Percentiles rank a stretch among this genome's conserved stretches.
These are phyloP conservation scores for Protonibea diacanthus DNA, from an alignment of 2,797 vertebrate species.

Conservation along the genomic window DNA sequence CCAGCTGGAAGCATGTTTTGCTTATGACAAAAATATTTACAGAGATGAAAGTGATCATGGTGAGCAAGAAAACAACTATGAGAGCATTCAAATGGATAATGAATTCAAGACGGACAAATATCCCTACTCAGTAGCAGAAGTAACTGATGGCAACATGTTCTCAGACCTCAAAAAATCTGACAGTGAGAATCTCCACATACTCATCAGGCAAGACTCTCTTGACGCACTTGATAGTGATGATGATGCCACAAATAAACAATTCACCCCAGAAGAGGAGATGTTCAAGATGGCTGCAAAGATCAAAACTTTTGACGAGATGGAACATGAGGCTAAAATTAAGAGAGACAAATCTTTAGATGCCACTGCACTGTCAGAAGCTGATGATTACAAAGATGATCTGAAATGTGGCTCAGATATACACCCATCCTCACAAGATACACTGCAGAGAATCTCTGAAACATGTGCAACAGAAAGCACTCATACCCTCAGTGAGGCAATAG, in stretches of 20 bases:
- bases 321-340: slow-evolving; percentile 92
- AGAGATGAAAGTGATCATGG: slow-evolving; percentile 82
- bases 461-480: slow-evolving; percentile 27
- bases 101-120: slow-evolving; percentile 80
- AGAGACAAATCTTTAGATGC: slow-evolving; percentile 63
- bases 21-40: slow-evolving; percentile 57
- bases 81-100: slow-evolving; percentile 86
- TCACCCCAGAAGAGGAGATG: slow-evolving; percentile 97
- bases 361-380: slow-evolving; percentile 43
- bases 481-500: slow-evolving; percentile 29
- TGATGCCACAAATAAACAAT: slow-evolving; percentile 80
- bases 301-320: slow-evolving; percentile 96
- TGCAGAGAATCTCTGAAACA: slow-evolving; percentile 76
- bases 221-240: slow-evolving; percentile 50
- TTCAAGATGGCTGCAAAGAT: slow-evolving; percentile 99
- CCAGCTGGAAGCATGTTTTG: slow-evolving; percentile 74
- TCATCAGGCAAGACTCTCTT: slow-evolving; percentile 46
- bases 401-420: slow-evolving; percentile 80
- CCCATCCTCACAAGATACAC: slow-evolving; percentile 80
- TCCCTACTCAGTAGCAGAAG: slow-evolving; percentile 83
- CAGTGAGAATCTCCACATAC: slow-evolving; percentile 48
- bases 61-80: slow-evolving; percentile 76
- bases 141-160: slow-evolving; percentile 81
- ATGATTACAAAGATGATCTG: slow-evolving; percentile 33
- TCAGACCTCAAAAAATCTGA: slow-evolving; percentile 81